Conservation (phyloP, 2,797 vertebrate species). For the Sebastes matsubarae region DNA sequence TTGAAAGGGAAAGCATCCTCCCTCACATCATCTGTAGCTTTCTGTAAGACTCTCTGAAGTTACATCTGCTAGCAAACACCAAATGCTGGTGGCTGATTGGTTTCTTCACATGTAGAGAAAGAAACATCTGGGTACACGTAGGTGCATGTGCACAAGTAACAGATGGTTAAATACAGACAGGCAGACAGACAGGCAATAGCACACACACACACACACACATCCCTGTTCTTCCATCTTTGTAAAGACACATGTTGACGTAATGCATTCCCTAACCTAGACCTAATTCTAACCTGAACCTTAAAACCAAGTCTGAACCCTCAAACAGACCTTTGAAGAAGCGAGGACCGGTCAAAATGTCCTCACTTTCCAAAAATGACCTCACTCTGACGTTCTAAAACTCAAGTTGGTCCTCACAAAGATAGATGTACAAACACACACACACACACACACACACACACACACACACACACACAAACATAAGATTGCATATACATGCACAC, state of each 20-base stretch:
- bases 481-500: background rate
- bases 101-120: slow-evolving; percentile 37
- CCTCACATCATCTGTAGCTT: slow-evolving; percentile 44
- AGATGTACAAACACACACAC: background rate
- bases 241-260: background rate
- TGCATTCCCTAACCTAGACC: background rate
- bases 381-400: background rate
- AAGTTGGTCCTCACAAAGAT: background rate
- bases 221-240: background rate
- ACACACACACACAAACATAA: background rate
- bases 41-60: slow-evolving; percentile 29
- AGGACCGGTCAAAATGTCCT: background rate
- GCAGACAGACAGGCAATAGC: background rate
- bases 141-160: background rate
- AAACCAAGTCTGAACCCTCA: background rate
- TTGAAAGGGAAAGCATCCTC: slow-evolving; percentile 42
- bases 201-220: background rate
- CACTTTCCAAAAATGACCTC: background rate
- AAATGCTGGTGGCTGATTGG: slow-evolving; percentile 40
- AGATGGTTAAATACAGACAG: slow-evolving; percentile 9
- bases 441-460: background rate
- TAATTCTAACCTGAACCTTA: too few species aligned
- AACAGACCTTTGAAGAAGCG: background rate
- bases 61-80: slow-evolving; percentile 60
- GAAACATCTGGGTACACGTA: slow-evolving; percentile 28